Percentiles rank a stretch among this genome's conserved stretches.
Conservation (phyloP, 2,113 vertebrate species). For the Stomatorhinus ivindoensis region DNA sequence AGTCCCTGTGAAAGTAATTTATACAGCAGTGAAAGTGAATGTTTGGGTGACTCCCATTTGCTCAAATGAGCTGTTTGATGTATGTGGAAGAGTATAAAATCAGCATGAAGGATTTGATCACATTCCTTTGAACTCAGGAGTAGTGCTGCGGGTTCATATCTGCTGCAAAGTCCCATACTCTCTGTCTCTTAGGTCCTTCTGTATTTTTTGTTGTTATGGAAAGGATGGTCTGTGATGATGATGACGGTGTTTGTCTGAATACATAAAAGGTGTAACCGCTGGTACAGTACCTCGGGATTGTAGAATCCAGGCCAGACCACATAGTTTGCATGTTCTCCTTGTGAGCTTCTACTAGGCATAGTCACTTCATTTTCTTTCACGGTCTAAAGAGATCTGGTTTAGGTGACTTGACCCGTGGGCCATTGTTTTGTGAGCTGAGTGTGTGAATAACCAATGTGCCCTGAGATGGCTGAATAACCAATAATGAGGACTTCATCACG, state of each 20-base stretch:
- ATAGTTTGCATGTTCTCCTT: not conserved
- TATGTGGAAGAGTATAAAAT: not conserved
- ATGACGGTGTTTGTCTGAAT: not conserved
- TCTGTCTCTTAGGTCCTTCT: not conserved
- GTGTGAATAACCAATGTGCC: too few species aligned
- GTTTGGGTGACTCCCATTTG: not conserved
- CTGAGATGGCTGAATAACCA: slow-evolving; percentile 6
- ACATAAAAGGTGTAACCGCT: not conserved
- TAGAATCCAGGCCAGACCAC: not conserved
- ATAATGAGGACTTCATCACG: not conserved
- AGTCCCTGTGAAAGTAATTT: not conserved
- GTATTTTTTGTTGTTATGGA: not conserved
- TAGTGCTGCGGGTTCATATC: not conserved
- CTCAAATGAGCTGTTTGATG: not conserved
- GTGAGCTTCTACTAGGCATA: not conserved
- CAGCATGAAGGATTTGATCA: not conserved
- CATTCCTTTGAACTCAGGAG: not conserved
- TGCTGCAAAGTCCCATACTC: not conserved
- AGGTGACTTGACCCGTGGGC: not conserved
- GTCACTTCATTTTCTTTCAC: not conserved
- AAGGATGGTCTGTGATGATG: not conserved
- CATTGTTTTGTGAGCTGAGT: not conserved
- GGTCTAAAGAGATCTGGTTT: not conserved
- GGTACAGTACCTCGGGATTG: not conserved
- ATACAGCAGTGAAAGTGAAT: not conserved